Evolutionary conservation across 2,113 vertebrate genomes (phyloP).

Genomic region (Macaca mulatta): DNA sequence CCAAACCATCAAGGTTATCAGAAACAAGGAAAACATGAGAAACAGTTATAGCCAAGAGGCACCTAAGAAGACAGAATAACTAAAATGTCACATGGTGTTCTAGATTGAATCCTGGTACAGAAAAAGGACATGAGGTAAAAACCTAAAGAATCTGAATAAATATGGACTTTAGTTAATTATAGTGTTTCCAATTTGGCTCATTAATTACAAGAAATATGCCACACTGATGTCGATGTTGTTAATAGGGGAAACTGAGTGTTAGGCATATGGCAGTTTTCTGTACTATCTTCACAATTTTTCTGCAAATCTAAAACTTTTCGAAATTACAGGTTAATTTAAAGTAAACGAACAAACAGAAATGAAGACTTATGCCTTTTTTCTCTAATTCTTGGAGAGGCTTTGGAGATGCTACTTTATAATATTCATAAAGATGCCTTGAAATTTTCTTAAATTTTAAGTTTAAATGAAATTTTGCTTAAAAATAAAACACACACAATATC

Average conservation of each 20-base stretch:
- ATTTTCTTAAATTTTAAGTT: too few relatives aligned
- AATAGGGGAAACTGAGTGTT: not conserved
- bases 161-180: not conserved
- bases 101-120: not conserved
- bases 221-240: not conserved
- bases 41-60: rapidly evolving
- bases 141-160: not conserved
- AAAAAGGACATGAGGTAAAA: not conserved
- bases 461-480: too few relatives aligned
- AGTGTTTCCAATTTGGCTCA: not conserved
- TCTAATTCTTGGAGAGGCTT: too few relatives aligned
- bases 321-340: too few relatives aligned
- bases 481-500: too few relatives aligned
- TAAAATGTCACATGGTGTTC: not conserved
- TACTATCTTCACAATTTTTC: not conserved
- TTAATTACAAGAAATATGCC: too few relatives aligned
- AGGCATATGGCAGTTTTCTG: rapidly evolving
- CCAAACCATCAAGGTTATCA: not conserved
- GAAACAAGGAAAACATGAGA: not conserved
- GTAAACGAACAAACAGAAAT: too few relatives aligned
- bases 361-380: too few relatives aligned
- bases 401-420: too few relatives aligned
- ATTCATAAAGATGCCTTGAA: too few relatives aligned
- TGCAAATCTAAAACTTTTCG: too few relatives aligned
- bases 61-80: not conserved